Evolutionary conservation across 2,888 invertebrate genomes (phyloP).

Genomic region (Drosophila robusta): DNA sequence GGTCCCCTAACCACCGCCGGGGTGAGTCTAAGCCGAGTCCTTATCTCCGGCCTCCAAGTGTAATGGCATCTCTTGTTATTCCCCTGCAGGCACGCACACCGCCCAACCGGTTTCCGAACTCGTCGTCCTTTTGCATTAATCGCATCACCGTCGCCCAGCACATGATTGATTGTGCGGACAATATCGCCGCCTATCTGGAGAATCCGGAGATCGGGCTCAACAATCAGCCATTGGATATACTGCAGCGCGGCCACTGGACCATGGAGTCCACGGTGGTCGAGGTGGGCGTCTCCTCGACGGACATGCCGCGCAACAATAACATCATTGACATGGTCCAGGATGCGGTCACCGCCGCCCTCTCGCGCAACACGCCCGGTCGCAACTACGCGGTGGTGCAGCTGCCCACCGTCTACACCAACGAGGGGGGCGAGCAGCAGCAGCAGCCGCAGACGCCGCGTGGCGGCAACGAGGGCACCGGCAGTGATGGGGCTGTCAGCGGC

Average conservation of each 20-base stretch:
- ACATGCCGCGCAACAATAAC: slow-evolving; percentile 84
- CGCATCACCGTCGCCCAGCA: slow-evolving; percentile 85
- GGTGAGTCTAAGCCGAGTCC: slow-evolving; percentile 25
- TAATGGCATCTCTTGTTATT: background rate
- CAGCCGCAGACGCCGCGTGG: slow-evolving; percentile 26
- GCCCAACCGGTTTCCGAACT: slow-evolving; percentile 83
- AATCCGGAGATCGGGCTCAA: slow-evolving; percentile 85
- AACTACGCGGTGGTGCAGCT: slow-evolving; percentile 84
- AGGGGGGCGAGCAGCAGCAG: slow-evolving; percentile 56
- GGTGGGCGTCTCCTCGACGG: slow-evolving; percentile 84
- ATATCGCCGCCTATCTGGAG: slow-evolving; percentile 85
- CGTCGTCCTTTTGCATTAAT: slow-evolving; percentile 85
- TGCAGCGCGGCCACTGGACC: slow-evolving; percentile 85
- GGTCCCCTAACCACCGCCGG: slow-evolving; percentile 45
- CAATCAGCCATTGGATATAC: slow-evolving; percentile 84
- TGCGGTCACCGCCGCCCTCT: slow-evolving; percentile 84
- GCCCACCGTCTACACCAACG: slow-evolving; percentile 82
- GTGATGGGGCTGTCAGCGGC: slow-evolving; percentile 25
- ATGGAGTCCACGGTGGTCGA: slow-evolving; percentile 85
- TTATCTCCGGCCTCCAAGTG: background rate
- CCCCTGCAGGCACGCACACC: slow-evolving; percentile 62
- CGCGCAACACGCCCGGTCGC: slow-evolving; percentile 82
- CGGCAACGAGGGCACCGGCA: slow-evolving; percentile 25
- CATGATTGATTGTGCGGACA: slow-evolving; percentile 85
- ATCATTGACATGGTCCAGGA: slow-evolving; percentile 85